Base-by-base conservation (phyloP, 2,888 invertebrate species). In the Agrypnus murinus region DNA sequence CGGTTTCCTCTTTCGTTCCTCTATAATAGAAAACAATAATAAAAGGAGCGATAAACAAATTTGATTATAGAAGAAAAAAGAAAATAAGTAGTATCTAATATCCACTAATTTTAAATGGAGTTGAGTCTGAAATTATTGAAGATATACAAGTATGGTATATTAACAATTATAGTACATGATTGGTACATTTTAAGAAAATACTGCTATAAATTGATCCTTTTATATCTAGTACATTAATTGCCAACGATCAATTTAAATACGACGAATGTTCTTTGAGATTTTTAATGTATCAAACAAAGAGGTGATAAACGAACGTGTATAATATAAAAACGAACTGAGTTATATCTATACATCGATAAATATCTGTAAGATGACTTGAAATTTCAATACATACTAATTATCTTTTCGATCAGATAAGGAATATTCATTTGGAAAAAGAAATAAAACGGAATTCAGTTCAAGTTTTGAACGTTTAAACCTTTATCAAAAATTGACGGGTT, bases 341-440 rank as follows among this genome's bases (percentile, higher is more conserved):
- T 78, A 79, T 81, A 81, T 80, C 80, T 79, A 81, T 80, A 81
- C 78, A 80, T 82, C 83, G 83, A 84, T 83, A 83, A 83, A 83
- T 83, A 83, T 83, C 82, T 78, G 57, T 71, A 78, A 83, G 83
- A 84, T 84, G 84, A 84, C 84, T 84, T 83, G 84, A 83, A 84
- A 81, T 82, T 84, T 84, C 84, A 83, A 84, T 84, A 84, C 84
- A 83, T 84, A 84, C 84, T 84, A 84, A 84, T 84, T 84, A 84
- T 84, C 82, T 84, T 82, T 81, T 81, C 79, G 80, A 84, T 84
- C 84, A 84, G 84, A 84, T 84, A 84, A 84, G 83, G 73, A 77
- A 77, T 81, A 82, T 82, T 83, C 84, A 83, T 84, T 83, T 83
- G 75, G 75, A 82, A 80, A 83, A 81, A 83, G 78, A 77, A 80